These are phyloP conservation scores for Danionella cerebrum DNA, from an alignment of 2,113 vertebrate genomes.

Conservation along the genomic window DNA sequence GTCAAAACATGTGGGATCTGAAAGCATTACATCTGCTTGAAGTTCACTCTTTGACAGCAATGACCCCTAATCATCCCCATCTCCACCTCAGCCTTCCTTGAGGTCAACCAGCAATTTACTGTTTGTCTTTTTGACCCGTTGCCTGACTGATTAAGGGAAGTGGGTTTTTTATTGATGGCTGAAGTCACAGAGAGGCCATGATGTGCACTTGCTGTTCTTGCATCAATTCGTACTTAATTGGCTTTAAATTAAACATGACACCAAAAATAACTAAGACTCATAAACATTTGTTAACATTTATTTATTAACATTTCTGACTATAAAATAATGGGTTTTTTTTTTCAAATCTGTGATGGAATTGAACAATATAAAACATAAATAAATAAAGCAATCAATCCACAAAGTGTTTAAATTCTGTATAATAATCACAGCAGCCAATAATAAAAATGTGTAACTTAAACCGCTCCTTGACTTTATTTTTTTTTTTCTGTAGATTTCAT, in stretches of 20 bases:
- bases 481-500: conserved; percentile 31
- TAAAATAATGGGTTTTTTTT: too few species aligned
- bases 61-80: conserved; percentile 55
- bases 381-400: too few species aligned
- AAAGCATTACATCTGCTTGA: conserved; percentile 48
- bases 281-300: too few species aligned
- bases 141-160: conserved; percentile 48
- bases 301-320: too few species aligned
- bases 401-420: conserved; percentile 3
- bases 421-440: conserved; percentile 2
- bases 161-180: conserved; percentile 35
- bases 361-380: too few species aligned
- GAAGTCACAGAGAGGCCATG: conserved; percentile 29
- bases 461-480: conserved; percentile 30
- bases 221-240: conserved; percentile 7
- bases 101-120: conserved; percentile 34
- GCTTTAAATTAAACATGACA: neutral
- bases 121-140: conserved; percentile 47
- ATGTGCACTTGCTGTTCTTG: conserved; percentile 33
- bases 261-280: too few species aligned
- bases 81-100: conserved; percentile 35
- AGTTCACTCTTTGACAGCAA: conserved; percentile 25
- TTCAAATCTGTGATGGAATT: too few species aligned
- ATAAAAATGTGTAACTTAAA: conserved; percentile 27
- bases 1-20: conserved; percentile 27